Percentiles rank a stretch among this genome's conserved stretches.
Evolutionary conservation across 2,797 vertebrate genomes (phyloP).

Genomic region (Rhynchonycteris naso): DNA sequence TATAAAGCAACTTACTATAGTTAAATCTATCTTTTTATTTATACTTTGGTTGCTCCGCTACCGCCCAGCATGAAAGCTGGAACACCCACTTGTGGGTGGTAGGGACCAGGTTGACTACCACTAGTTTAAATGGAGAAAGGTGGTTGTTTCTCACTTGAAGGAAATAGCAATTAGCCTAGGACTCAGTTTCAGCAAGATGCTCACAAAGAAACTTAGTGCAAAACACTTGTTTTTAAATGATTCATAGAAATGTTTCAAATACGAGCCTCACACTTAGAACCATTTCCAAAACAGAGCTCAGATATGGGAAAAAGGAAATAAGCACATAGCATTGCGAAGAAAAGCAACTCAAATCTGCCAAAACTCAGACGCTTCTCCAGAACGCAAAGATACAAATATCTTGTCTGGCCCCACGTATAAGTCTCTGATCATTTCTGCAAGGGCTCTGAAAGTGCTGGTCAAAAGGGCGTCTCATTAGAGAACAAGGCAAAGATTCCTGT

Average conservation of each 20-base stretch:
- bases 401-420: neutral
- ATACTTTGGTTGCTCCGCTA: too few species aligned
- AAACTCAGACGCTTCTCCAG: slow-evolving; percentile 44
- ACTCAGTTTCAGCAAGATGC: slow-evolving; percentile 34
- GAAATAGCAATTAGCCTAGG: neutral
- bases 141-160: slow-evolving; percentile 3
- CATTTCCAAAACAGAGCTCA: slow-evolving; percentile 64
- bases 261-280: slow-evolving; percentile 35
- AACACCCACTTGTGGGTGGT: too few species aligned
- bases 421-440: slow-evolving; percentile 58
- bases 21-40: too few species aligned
- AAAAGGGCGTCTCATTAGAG: slow-evolving; percentile 40
- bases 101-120: too few species aligned
- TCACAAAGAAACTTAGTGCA: neutral
- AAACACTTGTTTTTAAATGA: slow-evolving; percentile 52
- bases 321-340: slow-evolving; percentile 50
- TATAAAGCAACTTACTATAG: too few species aligned
- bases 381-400: slow-evolving; percentile 69
- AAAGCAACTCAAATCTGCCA: slow-evolving; percentile 60
- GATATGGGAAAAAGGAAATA: slow-evolving; percentile 58
- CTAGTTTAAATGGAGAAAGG: neutral
- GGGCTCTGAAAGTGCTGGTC: slow-evolving; percentile 31
- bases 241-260: slow-evolving; percentile 44
- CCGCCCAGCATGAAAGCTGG: too few species aligned
- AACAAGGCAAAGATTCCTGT: neutral